phyloP scores from a whole-genome alignment of 2,797 vertebrate genomes.

The Eulemur rubriventer region DNA sequence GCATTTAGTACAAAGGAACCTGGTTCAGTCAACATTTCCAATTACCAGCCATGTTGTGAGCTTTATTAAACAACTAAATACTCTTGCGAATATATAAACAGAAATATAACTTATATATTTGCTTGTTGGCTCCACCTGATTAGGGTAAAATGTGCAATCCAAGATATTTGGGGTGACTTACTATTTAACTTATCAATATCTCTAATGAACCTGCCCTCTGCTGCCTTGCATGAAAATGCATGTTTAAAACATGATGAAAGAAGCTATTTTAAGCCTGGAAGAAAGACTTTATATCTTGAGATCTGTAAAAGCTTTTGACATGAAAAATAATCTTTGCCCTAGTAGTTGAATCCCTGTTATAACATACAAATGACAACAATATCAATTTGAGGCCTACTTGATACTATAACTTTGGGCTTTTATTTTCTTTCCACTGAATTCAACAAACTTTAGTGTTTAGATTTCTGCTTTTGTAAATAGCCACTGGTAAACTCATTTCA shows the following conservation, averaged over 20 bases:
- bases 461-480: conserved; percentile 48
- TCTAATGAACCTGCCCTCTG: conserved; percentile 33
- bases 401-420: background rate
- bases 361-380: background rate
- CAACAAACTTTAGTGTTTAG: conserved; percentile 1
- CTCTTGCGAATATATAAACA: conserved; percentile 34
- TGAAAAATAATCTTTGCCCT: conserved; percentile 25
- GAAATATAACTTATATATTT: conserved; percentile 30
- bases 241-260: conserved; percentile 46
- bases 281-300: background rate
- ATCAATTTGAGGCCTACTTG: background rate
- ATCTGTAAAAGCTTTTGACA: conserved; percentile 35
- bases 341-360: conserved; percentile 48
- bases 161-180: conserved; percentile 23
- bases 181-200: conserved; percentile 4
- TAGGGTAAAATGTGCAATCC: background rate
- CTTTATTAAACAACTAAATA: conserved; percentile 61
- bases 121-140: background rate
- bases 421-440: conserved; percentile 37
- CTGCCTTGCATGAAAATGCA: conserved; percentile 25
- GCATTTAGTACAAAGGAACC: conserved; percentile 32
- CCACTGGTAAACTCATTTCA: conserved; percentile 33
- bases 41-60: background rate
- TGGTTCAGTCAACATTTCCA: conserved; percentile 32
- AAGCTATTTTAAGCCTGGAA: conserved; percentile 48